These are phyloP conservation scores for Hoplodrina blanda DNA, from an alignment of 2,888 invertebrate species.

Conservation along the genomic window DNA sequence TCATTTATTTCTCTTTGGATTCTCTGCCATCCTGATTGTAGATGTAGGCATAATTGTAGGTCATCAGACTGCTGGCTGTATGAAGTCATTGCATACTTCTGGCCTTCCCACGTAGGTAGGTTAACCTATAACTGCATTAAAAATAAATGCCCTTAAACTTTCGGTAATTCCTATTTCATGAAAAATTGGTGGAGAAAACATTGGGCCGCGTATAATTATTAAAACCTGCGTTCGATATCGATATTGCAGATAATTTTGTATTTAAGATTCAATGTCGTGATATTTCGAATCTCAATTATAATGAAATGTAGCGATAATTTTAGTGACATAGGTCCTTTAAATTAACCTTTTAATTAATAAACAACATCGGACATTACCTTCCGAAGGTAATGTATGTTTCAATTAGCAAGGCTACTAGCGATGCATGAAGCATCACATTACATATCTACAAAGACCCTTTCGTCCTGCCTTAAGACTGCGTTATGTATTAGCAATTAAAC, in stretches of 20 bases:
- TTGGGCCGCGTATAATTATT: conserved; percentile 1
- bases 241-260: background rate
- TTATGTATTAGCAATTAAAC: conserved; percentile 8
- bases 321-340: background rate
- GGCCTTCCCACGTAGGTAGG: conserved; percentile 6
- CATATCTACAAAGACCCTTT: conserved; percentile 47
- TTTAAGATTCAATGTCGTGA: background rate
- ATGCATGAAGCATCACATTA: conserved; percentile 78
- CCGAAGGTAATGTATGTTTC: conserved; percentile 27
- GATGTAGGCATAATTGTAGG: conserved; percentile 19
- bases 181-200: background rate
- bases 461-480: conserved; percentile 6
- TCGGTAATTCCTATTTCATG: conserved; percentile 2
- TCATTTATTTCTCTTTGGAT: conserved; percentile 7
- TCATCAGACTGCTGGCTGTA: conserved; percentile 5
- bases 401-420: conserved; percentile 71
- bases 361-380: conserved; percentile 19
- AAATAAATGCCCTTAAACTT: conserved; percentile 49
- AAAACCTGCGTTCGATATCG: background rate
- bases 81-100: conserved; percentile 17
- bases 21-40: conserved; percentile 13
- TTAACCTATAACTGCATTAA: conserved; percentile 4
- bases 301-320: background rate
- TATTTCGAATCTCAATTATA: background rate
- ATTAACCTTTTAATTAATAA: conserved; percentile 26